A percentile compares a stretch with the other conserved stretches of the same genome.
These are phyloP conservation scores for Ancistrus triradiatus DNA, from an alignment of 2,113 vertebrate species.

Conservation along the genomic window DNA sequence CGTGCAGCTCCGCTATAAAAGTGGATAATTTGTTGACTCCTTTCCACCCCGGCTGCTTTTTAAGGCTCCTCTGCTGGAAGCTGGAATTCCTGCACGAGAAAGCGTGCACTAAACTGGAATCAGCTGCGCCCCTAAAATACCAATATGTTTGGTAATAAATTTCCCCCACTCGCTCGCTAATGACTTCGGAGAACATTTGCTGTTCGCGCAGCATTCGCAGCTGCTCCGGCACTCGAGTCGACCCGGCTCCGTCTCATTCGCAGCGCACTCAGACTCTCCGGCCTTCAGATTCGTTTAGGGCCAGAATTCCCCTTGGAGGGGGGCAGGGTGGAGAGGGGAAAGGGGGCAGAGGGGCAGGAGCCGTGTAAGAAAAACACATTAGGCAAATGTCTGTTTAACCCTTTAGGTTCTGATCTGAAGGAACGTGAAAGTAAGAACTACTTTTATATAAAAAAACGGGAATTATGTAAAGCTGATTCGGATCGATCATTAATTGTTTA, in stretches of 20 bases:
- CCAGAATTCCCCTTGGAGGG: constrained; percentile 37
- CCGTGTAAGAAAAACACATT: constrained; percentile 78
- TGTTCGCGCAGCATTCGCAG: constrained; percentile 59
- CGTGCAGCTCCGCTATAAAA: constrained; percentile 2
- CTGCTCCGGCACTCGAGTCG: constrained; percentile 65
- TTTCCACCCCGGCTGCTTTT: constrained; percentile 29
- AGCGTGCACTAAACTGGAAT: constrained; percentile 62
- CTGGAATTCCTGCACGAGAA: constrained; percentile 49
- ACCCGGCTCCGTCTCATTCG: constrained; percentile 56
- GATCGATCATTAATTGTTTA: too few relatives aligned
- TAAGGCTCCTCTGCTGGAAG: constrained; percentile 42
- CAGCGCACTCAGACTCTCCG: constrained; percentile 40
- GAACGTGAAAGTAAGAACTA: neutral
- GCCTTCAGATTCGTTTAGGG: constrained; percentile 53
- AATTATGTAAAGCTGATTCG: too few relatives aligned
- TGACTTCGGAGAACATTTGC: constrained; percentile 61
- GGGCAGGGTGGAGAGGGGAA: neutral
- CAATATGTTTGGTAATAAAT: constrained; percentile 73
- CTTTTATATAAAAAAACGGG: too few relatives aligned
- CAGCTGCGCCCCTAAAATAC: constrained; percentile 71
- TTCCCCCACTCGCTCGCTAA: constrained; percentile 61
- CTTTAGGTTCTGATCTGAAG: neutral
- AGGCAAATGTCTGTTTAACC: constrained; percentile 70
- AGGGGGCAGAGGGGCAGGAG: constrained; percentile 62
- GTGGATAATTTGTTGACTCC: constrained; percentile 34